Base-by-base conservation (phyloP, 2,888 invertebrate genomes). In the Mystacides longicornis region DNA sequence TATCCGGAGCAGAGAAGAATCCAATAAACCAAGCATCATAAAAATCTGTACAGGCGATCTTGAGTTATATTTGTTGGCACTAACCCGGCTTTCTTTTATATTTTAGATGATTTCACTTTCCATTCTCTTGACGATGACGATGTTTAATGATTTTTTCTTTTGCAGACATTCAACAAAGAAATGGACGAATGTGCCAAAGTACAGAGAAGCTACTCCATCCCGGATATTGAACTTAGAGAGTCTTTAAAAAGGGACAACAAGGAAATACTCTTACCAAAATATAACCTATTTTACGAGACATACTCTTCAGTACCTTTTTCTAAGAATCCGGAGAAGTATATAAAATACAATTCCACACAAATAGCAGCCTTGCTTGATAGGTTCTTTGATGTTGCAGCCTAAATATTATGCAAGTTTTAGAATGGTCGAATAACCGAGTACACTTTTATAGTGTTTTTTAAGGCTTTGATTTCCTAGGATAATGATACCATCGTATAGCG, bases 161-260 rank as follows among this genome's bases (percentile, higher is more conserved):
- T 68, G 19, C 67, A 94, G 93, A 87, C 89, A 50, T 97, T 97
- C 72, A 96, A 97, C 72, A 93, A 93, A 68, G 97, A 97, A 72
- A 86, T 97, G 69, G 96, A 97, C 67, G 95, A 96, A 65, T 82
- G 88, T 14, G 82, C 85, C 1, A 85, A 87, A 63, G 81, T 83
- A 23, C 96, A 97, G 75, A 83, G 92, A 59, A 85, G 87, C 31
- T 96, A 95, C 75, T 90, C 93, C 51, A 91, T 97, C 65, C 96
- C 97, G 0, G 96, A 97, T 75, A 81, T 87, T 1, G 93, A 94
- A 66, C 76, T 97, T 52, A 80, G 96, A 45, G 90, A 93, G 69
- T 83, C 86, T 56, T 81, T 97, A 49, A 93, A 93, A 68, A 78
- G 89, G 14, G 95, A 93, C 72, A 92, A 95, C 73, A 90, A 90